Evolutionary conservation across 1,140 invertebrate genomes (phyloP).

Genomic region (Drosophila grimshawi): DNA sequence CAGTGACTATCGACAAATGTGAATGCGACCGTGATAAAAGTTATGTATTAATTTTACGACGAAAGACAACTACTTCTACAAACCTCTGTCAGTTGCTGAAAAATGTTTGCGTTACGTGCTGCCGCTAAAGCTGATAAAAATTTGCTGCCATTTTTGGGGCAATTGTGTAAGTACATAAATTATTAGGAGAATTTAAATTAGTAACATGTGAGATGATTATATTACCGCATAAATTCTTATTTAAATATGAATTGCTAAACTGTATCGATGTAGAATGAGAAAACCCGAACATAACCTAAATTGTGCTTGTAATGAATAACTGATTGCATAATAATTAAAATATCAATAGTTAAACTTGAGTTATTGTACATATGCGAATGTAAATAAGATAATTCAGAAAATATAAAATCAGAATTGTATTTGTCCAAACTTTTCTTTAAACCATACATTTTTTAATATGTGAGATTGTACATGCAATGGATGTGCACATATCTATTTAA

Average conservation of each 20-base stretch:
- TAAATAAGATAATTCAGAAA: neutral
- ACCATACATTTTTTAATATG: neutral
- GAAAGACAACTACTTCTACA: neutral
- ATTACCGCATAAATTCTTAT: neutral
- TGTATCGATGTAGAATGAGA: neutral
- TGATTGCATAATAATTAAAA: conserved; percentile 46
- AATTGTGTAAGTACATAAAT: conserved; percentile 72
- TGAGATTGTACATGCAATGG: no score
- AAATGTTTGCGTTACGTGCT: conserved; percentile 80
- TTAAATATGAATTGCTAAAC: neutral
- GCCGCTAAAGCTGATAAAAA: conserved; percentile 75
- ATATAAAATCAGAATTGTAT: neutral
- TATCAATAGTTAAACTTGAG: neutral
- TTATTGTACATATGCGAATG: conserved; percentile 1
- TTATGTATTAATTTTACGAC: conserved; percentile 30
- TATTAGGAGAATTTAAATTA: neutral
- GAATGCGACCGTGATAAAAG: conserved; percentile 13
- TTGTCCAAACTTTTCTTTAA: neutral
- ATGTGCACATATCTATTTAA: neutral
- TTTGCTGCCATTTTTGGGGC: conserved; percentile 74
- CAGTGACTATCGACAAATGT: conserved; percentile 6
- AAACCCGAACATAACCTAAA: conserved; percentile 41
- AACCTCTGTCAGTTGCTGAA: conserved; percentile 43
- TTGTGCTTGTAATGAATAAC: conserved; percentile 3
- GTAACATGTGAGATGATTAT: neutral